phyloP scores from a whole-genome alignment of 1,140 invertebrate species.

The Scaptomyza montana region DNA sequence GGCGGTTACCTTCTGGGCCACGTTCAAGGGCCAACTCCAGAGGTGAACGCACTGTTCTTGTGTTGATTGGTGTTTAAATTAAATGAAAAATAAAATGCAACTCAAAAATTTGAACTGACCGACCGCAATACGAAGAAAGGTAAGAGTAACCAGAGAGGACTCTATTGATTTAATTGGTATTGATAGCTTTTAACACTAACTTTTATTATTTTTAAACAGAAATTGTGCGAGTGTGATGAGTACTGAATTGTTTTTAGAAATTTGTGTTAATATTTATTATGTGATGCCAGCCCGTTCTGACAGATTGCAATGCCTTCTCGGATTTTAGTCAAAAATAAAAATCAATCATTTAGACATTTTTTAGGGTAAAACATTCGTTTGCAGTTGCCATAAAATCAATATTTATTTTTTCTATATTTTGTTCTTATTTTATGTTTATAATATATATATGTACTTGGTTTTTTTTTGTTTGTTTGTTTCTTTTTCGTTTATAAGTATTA shows the following conservation, averaged over 20 bases:
- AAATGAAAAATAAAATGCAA: constrained; percentile 45
- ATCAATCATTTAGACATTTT: constrained; percentile 42
- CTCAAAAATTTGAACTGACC: constrained; percentile 31
- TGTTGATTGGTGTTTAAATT: constrained; percentile 9
- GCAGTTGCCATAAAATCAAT: constrained; percentile 69
- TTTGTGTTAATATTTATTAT: constrained; percentile 27
- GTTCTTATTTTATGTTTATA: constrained; percentile 59
- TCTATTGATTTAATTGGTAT: constrained; percentile 35
- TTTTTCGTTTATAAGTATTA: constrained; percentile 69
- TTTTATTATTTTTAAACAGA: constrained; percentile 32
- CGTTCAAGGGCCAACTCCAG: neutral
- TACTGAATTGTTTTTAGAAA: constrained; percentile 30
- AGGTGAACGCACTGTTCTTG: neutral
- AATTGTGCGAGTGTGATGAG: constrained; percentile 29
- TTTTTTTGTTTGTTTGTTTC: constrained; percentile 44
- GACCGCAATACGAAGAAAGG: constrained; percentile 27
- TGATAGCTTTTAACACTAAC: constrained; percentile 23
- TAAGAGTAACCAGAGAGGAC: constrained; percentile 20
- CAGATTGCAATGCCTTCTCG: constrained; percentile 23
- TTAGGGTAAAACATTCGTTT: constrained; percentile 63
- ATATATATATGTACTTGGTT: constrained; percentile 48
- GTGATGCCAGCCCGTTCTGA: neutral
- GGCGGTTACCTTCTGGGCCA: neutral
- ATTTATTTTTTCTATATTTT: constrained; percentile 52
- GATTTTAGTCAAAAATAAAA: constrained; percentile 7